Evolutionary conservation across 2,888 invertebrate species (phyloP).

Genomic region (Gortyna flavago): DNA sequence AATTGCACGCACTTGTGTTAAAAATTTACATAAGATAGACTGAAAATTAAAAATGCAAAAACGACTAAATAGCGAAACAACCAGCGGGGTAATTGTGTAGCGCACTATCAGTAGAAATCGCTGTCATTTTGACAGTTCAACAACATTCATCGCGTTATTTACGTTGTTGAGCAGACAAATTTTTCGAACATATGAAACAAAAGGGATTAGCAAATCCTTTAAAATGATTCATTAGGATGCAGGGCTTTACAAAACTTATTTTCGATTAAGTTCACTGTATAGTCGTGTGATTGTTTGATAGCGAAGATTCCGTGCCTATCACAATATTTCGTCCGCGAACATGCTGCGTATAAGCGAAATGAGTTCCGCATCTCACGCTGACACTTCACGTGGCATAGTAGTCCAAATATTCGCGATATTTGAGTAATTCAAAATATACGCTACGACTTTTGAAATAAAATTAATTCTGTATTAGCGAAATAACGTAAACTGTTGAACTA

Average conservation of each 20-base stretch:
- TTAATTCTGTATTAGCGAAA: neutral
- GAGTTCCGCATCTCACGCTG: neutral
- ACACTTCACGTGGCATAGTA: neutral
- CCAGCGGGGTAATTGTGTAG: too few relatives aligned
- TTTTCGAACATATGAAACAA: too few relatives aligned
- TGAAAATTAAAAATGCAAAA: neutral
- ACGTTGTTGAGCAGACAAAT: too few relatives aligned
- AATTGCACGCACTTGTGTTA: neutral
- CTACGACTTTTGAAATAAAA: neutral
- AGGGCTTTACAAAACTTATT: neutral
- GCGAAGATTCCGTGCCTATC: conserved; percentile 31
- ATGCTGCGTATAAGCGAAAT: conserved; percentile 24
- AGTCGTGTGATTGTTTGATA: neutral
- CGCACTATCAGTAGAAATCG: too few relatives aligned
- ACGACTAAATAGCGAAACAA: conserved; percentile 1
- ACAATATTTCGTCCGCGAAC: conserved; percentile 27
- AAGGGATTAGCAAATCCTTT: too few relatives aligned
- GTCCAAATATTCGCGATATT: conserved; percentile 2
- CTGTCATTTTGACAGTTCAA: too few relatives aligned
- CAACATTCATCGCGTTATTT: too few relatives aligned
- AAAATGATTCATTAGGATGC: too few relatives aligned
- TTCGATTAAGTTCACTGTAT: neutral
- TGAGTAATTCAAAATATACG: neutral
- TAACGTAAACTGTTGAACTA: neutral
- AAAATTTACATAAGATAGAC: neutral